Evolutionary conservation across 2,797 vertebrate species (phyloP), one percentile per base, ranked within the genome.

Genomic region (Petrocephalus sullivani): DNA sequence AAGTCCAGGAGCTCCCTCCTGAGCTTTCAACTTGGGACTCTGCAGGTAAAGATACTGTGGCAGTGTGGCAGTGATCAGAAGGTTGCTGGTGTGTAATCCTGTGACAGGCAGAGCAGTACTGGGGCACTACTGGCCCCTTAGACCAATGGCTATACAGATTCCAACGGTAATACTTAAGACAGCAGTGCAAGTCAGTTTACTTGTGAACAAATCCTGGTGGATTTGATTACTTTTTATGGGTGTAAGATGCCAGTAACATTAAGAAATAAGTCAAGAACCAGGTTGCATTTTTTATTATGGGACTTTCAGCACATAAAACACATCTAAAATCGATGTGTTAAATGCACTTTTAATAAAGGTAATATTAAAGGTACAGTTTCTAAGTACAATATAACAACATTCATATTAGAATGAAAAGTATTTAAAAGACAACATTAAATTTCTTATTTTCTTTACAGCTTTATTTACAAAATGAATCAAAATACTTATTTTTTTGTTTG

Each of bases 331-430:
- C 93, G 96, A 97, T 97, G 96, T 97, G 96, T 96, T 95, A 94
- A 94, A 96, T 96, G 96, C 95, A 96, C 95, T 96, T 94, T 94
- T 96, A 95, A 95, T 96, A 96, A 96, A 96, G 96, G 95, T 96
- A 94, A 96, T 96, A 96, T 96, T 96, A 96, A 96, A 96, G 96
- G 95, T 96, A 96, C 95, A 95, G 94, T 95, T 96, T 95, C 96
- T 97, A 97, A 97, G 95, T 97, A 96, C 95, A 96, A 96, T 96
- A 96, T 96, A 96, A 97, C 96, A 97, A 97, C 96, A 97, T 97
- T 96, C 96, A 97, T 96, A 95, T 96, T 95, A 96, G 96, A 96
- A 96, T 96, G 96, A 96, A 97, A 96, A 96, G 95, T 96, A 96
- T 96, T 96, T 96, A 95, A 97, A 97, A 96, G 96, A 96, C 96